phyloP scores from a whole-genome alignment of 2,888 invertebrate species.

The Ophioninae sp. region DNA sequence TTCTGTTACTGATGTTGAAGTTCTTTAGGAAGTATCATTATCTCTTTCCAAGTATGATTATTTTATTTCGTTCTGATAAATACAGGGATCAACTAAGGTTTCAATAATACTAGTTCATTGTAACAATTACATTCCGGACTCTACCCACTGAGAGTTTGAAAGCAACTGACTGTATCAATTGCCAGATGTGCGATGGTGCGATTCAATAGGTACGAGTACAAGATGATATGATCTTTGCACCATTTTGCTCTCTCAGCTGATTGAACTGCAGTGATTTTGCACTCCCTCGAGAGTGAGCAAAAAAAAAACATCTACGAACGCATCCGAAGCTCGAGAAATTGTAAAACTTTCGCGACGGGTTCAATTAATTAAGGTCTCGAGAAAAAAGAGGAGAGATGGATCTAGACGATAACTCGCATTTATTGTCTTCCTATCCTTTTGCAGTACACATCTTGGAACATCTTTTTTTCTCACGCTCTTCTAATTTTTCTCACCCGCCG shows the following conservation, averaged over 20 bases:
- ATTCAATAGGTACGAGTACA: not conserved
- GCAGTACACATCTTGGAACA: conserved; percentile 21
- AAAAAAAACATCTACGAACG: conserved; percentile 3
- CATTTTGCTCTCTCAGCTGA: not conserved
- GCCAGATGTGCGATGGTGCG: not conserved
- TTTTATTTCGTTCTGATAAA: not conserved
- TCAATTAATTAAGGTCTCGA: conserved; percentile 63
- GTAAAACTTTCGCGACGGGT: conserved; percentile 56
- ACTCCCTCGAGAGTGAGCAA: not conserved
- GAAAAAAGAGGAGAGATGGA: conserved; percentile 25
- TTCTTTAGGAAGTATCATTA: no score
- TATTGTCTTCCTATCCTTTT: conserved; percentile 6
- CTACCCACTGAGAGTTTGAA: not conserved
- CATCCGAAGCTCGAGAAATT: conserved; percentile 53
- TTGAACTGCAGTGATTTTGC: conserved; percentile 8
- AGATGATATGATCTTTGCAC: conserved; percentile 1
- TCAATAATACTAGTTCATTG: not conserved
- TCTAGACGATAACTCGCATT: conserved; percentile 1
- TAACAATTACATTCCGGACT: not conserved
- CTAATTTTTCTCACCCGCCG: conserved; percentile 63
- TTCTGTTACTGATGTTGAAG: no score
- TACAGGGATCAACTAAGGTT: not conserved
- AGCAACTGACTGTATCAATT: not conserved
- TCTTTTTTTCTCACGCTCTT: conserved; percentile 31
- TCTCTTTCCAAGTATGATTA: no score